Evolutionary conservation across 1,140 invertebrate species (phyloP), one percentile per base, ranked within the genome.

Genomic region (Polypedilum pembai): DNA sequence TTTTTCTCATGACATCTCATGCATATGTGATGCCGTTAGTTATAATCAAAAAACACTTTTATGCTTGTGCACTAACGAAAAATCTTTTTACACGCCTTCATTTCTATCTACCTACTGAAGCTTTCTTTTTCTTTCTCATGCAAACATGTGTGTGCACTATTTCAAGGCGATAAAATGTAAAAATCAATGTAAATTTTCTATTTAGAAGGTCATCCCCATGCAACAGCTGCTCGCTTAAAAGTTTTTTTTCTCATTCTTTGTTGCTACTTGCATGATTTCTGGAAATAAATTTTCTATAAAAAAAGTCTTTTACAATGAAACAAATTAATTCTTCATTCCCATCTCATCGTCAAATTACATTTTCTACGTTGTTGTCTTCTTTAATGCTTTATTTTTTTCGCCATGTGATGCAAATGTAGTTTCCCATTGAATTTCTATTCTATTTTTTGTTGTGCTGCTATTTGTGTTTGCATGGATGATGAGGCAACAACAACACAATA

Each of bases 321-420:
- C 45, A 4, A 56, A 12, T 56, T 56, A n/a, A n/a, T 56, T 56
- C 45, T 56, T 33, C 24, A n/a, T n/a, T n/a, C 41, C 8, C 41
- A 56, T 56, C 45, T 56, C 24, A 33, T 33, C 45, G 45, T 56
- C 45, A n/a, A 56, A 56, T 56, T 56, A 56, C 45, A 56, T 56
- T 56, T 15, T 56, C 45, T 56, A 56, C 3, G 7, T 56, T 56
- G 45, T 56, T 12, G 45, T 56, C n/a, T 12, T 56, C n/a, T 12
- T 56, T 56, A n/a, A 12, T 56, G 45, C 8, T 1, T 45, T 45
- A 10, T 45, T 8, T 56, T 56, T 56, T 56, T 56, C n/a, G 45
- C 45, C n/a, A 45, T 45, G 41, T 45, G 41, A 45, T 45, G 41
- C 41, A 45, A 45, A 45, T 45, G 41, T 3, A 45, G 1, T 45